phyloP scores from a whole-genome alignment of 2,888 invertebrate genomes.

The Hydriomena furcata region DNA sequence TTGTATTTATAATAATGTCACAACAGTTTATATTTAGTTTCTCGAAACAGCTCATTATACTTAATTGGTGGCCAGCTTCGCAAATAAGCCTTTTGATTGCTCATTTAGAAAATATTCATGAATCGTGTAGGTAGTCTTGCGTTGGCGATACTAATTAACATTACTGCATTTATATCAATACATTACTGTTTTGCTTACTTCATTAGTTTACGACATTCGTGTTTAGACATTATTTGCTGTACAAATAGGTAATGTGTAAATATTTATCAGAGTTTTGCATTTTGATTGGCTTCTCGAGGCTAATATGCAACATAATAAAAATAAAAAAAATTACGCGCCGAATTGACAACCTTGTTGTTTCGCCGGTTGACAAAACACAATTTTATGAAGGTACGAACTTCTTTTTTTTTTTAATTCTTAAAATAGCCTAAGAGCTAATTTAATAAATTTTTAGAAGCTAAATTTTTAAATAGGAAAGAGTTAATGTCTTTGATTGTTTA shows the following conservation, averaged over 20 bases:
- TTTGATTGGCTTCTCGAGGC: neutral
- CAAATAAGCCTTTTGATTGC: slow-evolving; percentile 23
- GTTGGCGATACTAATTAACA: slow-evolving; percentile 35
- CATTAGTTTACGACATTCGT: slow-evolving; percentile 19
- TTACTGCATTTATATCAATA: slow-evolving; percentile 42
- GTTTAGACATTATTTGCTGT: slow-evolving; percentile 17
- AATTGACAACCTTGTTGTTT: too few species aligned
- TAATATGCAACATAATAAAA: neutral
- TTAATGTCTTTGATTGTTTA: too few species aligned
- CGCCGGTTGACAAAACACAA: too few species aligned
- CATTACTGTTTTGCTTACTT: slow-evolving; percentile 21
- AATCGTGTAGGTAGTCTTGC: slow-evolving; percentile 26
- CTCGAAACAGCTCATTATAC: slow-evolving; percentile 18
- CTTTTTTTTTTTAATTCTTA: too few species aligned
- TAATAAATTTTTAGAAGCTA: too few species aligned
- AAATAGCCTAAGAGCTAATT: too few species aligned
- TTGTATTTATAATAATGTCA: neutral
- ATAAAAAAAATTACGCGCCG: too few species aligned
- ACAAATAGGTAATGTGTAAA: slow-evolving; percentile 13
- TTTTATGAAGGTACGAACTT: too few species aligned
- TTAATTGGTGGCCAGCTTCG: slow-evolving; percentile 18
- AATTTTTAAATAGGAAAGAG: too few species aligned
- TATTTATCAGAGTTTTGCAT: slow-evolving; percentile 17
- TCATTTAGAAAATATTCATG: slow-evolving; percentile 26
- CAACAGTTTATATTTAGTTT: slow-evolving; percentile 8